phyloP scores from a whole-genome alignment of 1,140 invertebrate species.

The Diachasmimorpha longicaudata region DNA sequence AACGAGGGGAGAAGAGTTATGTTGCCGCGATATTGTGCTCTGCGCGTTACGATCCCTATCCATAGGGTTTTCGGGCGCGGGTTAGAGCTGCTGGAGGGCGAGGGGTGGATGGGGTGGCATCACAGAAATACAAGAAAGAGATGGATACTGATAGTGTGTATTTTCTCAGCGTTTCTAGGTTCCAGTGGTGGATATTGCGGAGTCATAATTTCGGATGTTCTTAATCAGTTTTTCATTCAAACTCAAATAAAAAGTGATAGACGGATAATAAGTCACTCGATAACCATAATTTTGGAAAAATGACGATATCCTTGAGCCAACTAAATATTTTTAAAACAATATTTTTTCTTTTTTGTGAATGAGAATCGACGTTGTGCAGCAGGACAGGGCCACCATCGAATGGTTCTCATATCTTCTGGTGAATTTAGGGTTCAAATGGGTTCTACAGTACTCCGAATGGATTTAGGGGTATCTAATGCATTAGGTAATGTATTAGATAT shows the following conservation, averaged over 20 bases:
- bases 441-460: not conserved
- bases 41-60: slow-evolving; percentile 51
- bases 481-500: not conserved
- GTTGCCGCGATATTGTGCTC: slow-evolving; percentile 56
- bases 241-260: no score
- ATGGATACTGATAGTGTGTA: slow-evolving; percentile 39
- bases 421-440: no score
- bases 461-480: not conserved
- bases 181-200: not conserved
- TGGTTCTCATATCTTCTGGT: no score
- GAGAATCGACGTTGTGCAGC: not conserved
- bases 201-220: not conserved
- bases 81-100: not conserved
- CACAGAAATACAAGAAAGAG: slow-evolving; percentile 7
- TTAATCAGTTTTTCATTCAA: not conserved
- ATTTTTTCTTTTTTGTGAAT: no score
- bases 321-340: no score
- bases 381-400: not conserved
- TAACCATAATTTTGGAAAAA: no score
- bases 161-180: not conserved
- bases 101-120: slow-evolving; percentile 12
- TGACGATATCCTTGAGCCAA: no score
- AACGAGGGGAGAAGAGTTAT: slow-evolving; percentile 57
- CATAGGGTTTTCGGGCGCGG: slow-evolving; percentile 12
- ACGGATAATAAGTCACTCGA: no score